Conservation (phyloP, 2,888 invertebrate species). For the Sinohyriopsis cumingii region DNA sequence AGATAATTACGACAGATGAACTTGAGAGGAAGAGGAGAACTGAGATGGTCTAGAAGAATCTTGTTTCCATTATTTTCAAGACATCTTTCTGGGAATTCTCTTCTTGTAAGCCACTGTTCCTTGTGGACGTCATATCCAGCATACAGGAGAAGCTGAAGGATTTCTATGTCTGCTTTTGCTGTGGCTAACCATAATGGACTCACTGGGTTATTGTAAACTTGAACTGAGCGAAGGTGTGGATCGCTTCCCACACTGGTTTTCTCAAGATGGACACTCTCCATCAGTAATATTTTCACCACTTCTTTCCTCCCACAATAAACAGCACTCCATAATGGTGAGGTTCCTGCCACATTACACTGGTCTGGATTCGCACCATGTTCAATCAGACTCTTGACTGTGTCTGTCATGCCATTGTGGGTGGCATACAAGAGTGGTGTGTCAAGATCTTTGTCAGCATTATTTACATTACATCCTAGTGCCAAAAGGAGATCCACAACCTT, state of each 20-base stretch:
- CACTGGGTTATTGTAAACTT: slow-evolving; percentile 31
- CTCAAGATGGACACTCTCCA: slow-evolving; percentile 44
- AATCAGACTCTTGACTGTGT: slow-evolving; percentile 40
- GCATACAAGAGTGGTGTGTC: slow-evolving; percentile 59
- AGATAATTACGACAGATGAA: too few relatives aligned
- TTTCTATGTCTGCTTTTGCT: slow-evolving; percentile 14
- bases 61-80: too few relatives aligned
- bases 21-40: too few relatives aligned
- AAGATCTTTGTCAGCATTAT: slow-evolving; percentile 55
- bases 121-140: slow-evolving; percentile 42
- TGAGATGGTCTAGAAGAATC: too few relatives aligned
- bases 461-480: slow-evolving; percentile 49
- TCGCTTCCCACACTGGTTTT: slow-evolving; percentile 43
- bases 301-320: slow-evolving; percentile 34
- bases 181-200: slow-evolving; percentile 46
- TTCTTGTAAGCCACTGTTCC: slow-evolving; percentile 42
- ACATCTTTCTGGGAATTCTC: slow-evolving; percentile 16
- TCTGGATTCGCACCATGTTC: slow-evolving; percentile 52
- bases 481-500: slow-evolving; percentile 40
- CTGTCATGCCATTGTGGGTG: slow-evolving; percentile 48
- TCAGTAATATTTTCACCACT: slow-evolving; percentile 40
- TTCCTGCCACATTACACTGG: slow-evolving; percentile 31
- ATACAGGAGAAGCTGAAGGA: slow-evolving; percentile 31
- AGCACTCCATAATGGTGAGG: slow-evolving; percentile 60
- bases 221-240: slow-evolving; percentile 31